Base-by-base conservation (phyloP, 1,140 invertebrate genomes). In the Choristoneura fumiferana region DNA sequence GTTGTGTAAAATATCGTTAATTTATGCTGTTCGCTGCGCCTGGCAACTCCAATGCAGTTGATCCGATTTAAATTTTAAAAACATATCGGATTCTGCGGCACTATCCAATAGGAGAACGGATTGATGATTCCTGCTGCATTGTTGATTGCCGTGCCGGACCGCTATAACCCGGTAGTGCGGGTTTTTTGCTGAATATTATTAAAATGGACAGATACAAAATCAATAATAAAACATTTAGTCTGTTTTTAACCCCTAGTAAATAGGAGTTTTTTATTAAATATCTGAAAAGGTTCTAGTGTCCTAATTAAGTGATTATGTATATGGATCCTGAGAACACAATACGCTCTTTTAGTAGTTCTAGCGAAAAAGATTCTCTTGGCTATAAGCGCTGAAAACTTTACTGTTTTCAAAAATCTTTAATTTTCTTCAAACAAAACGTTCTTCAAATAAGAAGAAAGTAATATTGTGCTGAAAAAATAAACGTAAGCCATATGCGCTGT, bases 41-140 rank as follows among this genome's bases (percentile, higher is more conserved):
- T 29, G 22, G 22, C 22, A 29, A 29, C 35, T 34, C 22, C 14
- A 33, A 18, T 13, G 29, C 43, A 49, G 43, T 29, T 49, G 18
- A 49, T 49, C 43, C 43, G 43, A 33, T 49, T 49, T 49, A 49
- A 49, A 49, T 49, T 49, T 49, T 49, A 49, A 49, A 49, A 49
- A 33, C 43, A 49, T 29, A 49, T 49, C 43, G 17, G 12, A 8
- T n/a, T n/a, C n/a, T 49, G 43, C 43, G 29, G 43, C 43, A 3
- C 22, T 49, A 17, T 12, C 43, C 43, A 49, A 18, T 49, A 49
- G 29, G 43, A 49, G 43, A n/a, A 10, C 17, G 18, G 14, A 49
- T 49, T 49, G 18, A 18, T 22, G 43, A 49, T 49, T 22, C 22
- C 17, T 18, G 29, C 18, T 1, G 43, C 43, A 49, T 49, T 49